Evolutionary conservation across 1,140 invertebrate species (phyloP).

Genomic region (Drosophila fuyamai): DNA sequence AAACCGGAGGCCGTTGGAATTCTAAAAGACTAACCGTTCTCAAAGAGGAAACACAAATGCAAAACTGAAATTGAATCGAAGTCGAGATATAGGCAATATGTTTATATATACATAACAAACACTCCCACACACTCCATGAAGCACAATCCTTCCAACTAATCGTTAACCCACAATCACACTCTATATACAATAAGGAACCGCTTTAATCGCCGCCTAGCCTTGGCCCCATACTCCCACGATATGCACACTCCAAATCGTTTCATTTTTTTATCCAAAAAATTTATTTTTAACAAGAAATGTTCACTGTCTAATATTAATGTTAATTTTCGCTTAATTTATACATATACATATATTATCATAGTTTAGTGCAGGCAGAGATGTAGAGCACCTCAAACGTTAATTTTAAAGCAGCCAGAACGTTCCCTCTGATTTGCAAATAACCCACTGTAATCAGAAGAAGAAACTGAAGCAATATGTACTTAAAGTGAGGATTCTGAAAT

Average conservation of each 20-base stretch:
- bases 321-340: constrained; percentile 62
- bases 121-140: constrained; percentile 39
- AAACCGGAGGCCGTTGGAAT: constrained; percentile 58
- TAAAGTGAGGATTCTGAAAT: constrained; percentile 60
- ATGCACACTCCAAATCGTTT: constrained; percentile 31
- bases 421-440: constrained; percentile 40
- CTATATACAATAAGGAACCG: constrained; percentile 41
- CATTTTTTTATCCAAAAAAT: constrained; percentile 33
- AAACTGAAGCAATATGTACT: constrained; percentile 71
- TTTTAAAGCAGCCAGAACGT: constrained; percentile 25
- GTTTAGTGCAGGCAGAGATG: constrained; percentile 36
- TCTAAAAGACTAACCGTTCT: constrained; percentile 77
- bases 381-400: constrained; percentile 42
- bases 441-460: constrained; percentile 26
- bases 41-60: constrained; percentile 60
- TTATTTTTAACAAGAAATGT: constrained; percentile 43
- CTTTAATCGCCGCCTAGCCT: constrained; percentile 70
- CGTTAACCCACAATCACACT: constrained; percentile 33
- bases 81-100: constrained; percentile 45
- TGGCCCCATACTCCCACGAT: constrained; percentile 49
- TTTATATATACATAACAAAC: constrained; percentile 24
- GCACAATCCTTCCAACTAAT: constrained; percentile 49
- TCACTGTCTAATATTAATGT: constrained; percentile 49
- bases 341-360: constrained; percentile 58
- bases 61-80: constrained; percentile 41